Evolutionary conservation across 1,140 invertebrate genomes (phyloP), one percentile per base, ranked within the genome.

Genomic region (Potamilus streckersoni): DNA sequence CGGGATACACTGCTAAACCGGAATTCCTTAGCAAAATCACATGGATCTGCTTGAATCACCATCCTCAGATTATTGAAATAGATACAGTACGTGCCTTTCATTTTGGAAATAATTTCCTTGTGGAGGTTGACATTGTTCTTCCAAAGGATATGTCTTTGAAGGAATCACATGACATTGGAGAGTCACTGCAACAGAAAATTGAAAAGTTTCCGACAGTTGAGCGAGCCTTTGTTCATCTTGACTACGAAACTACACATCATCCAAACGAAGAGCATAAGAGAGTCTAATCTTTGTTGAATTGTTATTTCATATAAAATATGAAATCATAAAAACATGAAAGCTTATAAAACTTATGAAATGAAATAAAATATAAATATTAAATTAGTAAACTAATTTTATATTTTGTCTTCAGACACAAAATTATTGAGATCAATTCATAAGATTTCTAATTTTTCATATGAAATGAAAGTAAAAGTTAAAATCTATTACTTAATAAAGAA

Each of bases 61-160:
- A 84, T 71, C 78, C 70, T 61, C 76, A 82, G 31, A 73, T 83
- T 8, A 59, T 71, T 13, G 79, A 80, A 55, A 88, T 92, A 38
- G 91, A 92, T 83, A 92, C 91, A 2, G 88, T 92, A 19, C 82
- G 90, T 49, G 91, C 91, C 12, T 92, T 91, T 75, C 90, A 92
- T 80, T 91, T 91, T 78, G 91, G 91, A 14, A 85, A 79, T 38
- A 88, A 91, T 69, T 90, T 89, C 70, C 80, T 90, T 13, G 89
- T 90, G 20, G 89, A 90, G 74, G 87, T 90, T 8, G 88, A 90
- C 78, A 89, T 90, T 68, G 88, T 90, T 12, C 80, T 90, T 8
- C 85, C 87, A 1, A 86, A 90, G 71, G 80, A 88, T 20, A 90
- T 92, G 89, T 79, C 79, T 11, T 68, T 91, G 60, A 86, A 86